Conservation (phyloP, 2,797 vertebrate genomes). For the Brotula barbata region DNA sequence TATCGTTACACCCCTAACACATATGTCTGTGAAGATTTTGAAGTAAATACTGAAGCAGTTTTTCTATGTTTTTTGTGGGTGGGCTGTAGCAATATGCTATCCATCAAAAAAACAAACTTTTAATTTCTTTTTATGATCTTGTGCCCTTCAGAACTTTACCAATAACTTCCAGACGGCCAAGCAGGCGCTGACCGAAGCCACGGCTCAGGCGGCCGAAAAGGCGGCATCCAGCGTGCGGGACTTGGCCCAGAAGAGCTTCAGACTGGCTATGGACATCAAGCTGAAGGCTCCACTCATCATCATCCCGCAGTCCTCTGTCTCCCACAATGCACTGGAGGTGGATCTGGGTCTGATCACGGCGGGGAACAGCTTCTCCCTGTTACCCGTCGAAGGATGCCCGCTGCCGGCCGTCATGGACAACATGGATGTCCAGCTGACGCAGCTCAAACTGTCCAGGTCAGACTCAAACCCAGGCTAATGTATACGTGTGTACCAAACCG, state of each 20-base stretch:
- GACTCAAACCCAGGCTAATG: neutral
- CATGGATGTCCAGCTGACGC: slow-evolving; percentile 87
- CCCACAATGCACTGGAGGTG: slow-evolving; percentile 83
- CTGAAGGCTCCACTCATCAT: slow-evolving; percentile 93
- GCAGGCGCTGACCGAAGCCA: slow-evolving; percentile 86
- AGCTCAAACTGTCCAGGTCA: slow-evolving; percentile 91
- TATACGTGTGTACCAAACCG: no score
- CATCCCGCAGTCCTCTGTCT: slow-evolving; percentile 89
- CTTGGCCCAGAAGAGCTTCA: slow-evolving; percentile 90
- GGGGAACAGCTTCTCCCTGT: slow-evolving; percentile 75
- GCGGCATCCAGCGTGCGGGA: slow-evolving; percentile 91
- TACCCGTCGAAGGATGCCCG: slow-evolving; percentile 67
- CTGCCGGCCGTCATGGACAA: slow-evolving; percentile 89
- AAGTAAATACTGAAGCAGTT: no score
- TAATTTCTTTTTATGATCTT: neutral
- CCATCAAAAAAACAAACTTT: neutral
- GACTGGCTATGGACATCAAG: slow-evolving; percentile 84
- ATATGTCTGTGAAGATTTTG: no score
- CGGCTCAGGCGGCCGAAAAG: slow-evolving; percentile 90
- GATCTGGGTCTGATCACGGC: slow-evolving; percentile 92
- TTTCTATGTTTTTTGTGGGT: no score
- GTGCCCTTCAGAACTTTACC: slow-evolving; percentile 58
- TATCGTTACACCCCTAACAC: no score
- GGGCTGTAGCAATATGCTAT: no score
- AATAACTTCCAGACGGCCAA: slow-evolving; percentile 83